Evolutionary conservation across 2,113 vertebrate species (phyloP).

Genomic region (Triplophysa rosa): DNA sequence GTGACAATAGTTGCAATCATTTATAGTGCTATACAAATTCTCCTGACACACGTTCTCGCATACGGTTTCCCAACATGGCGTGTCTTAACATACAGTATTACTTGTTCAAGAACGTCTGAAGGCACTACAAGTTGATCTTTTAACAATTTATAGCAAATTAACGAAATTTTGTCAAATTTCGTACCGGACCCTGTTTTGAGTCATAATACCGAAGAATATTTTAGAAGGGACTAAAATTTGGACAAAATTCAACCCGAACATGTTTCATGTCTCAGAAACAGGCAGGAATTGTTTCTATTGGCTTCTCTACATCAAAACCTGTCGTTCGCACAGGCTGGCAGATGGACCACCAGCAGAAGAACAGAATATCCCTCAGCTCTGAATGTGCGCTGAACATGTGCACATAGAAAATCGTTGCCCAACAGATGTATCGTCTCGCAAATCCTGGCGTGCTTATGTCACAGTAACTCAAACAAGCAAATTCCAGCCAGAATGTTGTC

Average conservation of each 20-base stretch:
- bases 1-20: too few relatives aligned
- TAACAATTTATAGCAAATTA: too few relatives aligned
- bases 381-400: neutral
- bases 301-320: constrained; percentile 7
- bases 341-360: constrained; percentile 25
- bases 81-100: too few relatives aligned
- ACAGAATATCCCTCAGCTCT: constrained; percentile 16
- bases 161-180: too few relatives aligned
- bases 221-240: neutral
- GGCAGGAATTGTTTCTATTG: constrained; percentile 22
- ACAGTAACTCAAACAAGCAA: constrained; percentile 15
- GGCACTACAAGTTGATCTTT: too few relatives aligned
- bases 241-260: neutral
- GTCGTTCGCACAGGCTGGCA: constrained; percentile 23
- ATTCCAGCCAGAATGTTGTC: neutral
- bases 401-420: constrained; percentile 2
- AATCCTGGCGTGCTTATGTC: neutral
- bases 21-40: too few relatives aligned
- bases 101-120: too few relatives aligned
- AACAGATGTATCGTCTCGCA: constrained; percentile 12
- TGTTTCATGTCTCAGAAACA: neutral
- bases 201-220: neutral
- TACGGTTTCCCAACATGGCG: too few relatives aligned
- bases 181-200: neutral
- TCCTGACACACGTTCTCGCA: too few relatives aligned